These are phyloP conservation scores for Mesitornis unicolor DNA, from an alignment of 2,113 vertebrate species.

Conservation along the genomic window DNA sequence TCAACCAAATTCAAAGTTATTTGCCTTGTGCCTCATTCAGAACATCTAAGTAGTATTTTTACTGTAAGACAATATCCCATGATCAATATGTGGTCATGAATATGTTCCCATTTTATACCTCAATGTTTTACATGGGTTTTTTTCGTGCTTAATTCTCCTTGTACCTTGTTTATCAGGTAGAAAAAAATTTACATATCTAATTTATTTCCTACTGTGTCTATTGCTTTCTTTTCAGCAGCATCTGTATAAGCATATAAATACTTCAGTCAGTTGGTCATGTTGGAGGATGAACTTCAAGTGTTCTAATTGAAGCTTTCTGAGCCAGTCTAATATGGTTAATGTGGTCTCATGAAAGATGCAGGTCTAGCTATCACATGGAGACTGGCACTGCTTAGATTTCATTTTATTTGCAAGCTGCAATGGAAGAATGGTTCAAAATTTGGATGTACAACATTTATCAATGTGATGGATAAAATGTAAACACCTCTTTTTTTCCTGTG, in stretches of 20 bases:
- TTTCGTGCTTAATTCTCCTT: background rate
- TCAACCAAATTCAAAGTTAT: background rate
- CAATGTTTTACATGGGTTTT: background rate
- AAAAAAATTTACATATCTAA: background rate
- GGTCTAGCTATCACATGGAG: background rate
- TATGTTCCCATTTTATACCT: background rate
- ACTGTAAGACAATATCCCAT: background rate
- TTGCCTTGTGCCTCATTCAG: background rate
- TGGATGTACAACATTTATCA: background rate
- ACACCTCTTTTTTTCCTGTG: background rate
- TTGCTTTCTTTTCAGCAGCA: background rate
- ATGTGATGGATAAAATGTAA: background rate
- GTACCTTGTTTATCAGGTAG: background rate
- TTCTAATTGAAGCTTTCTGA: background rate
- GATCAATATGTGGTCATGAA: background rate
- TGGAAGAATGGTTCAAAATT: background rate
- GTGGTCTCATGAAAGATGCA: background rate
- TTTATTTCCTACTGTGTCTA: background rate
- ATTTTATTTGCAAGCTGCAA: background rate
- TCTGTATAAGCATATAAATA: background rate
- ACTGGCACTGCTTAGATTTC: background rate
- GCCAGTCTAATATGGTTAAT: background rate
- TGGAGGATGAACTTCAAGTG: background rate
- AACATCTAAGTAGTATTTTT: background rate
- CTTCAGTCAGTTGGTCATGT: background rate